Percentiles rank a stretch among this genome's conserved stretches.
phyloP scores from a whole-genome alignment of 2,797 vertebrate genomes.

The Platyrinchus mystaceus region DNA sequence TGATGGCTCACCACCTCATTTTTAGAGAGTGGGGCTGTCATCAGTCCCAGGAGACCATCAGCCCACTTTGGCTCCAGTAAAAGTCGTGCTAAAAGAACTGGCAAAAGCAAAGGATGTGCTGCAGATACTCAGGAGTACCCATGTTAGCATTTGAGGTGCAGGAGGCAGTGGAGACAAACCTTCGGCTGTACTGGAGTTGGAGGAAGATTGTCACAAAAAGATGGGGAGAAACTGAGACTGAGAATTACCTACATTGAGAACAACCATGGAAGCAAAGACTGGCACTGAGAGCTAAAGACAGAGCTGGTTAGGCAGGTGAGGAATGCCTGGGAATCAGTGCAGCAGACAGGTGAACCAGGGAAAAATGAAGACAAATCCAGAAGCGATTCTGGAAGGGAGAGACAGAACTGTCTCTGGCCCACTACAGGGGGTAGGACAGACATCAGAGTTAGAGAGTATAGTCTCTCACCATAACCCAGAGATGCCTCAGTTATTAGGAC shows the following conservation, averaged over 20 bases:
- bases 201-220: background rate
- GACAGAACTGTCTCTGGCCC: background rate
- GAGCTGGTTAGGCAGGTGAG: background rate
- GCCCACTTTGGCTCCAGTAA: background rate
- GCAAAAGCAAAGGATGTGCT: background rate
- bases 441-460: background rate
- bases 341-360: background rate
- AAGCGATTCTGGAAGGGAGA: background rate
- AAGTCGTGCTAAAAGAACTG: background rate
- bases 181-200: background rate
- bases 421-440: background rate
- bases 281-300: background rate
- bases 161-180: background rate
- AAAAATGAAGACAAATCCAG: background rate
- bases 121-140: background rate
- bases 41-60: background rate
- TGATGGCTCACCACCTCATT: background rate
- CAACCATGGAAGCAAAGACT: background rate
- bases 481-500: background rate
- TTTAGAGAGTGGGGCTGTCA: background rate
- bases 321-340: background rate
- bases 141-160: background rate
- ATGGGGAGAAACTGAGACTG: background rate
- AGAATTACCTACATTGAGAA: background rate
- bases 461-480: background rate